A percentile compares a stretch with the other conserved stretches of the same genome.
Evolutionary conservation across 2,113 vertebrate genomes (phyloP).

Genomic region (Centropristis striata): DNA sequence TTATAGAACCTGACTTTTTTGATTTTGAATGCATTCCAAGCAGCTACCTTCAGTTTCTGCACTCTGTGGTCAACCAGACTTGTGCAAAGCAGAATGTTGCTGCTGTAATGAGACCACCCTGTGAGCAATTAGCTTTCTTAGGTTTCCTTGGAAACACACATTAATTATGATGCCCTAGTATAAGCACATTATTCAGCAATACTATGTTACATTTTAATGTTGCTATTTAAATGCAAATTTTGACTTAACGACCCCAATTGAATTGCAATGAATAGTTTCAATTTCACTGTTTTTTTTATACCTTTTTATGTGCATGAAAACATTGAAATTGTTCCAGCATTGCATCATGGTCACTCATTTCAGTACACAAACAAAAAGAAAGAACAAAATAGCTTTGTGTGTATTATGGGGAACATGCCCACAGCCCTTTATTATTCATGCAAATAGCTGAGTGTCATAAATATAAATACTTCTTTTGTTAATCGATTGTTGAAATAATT

Average conservation of each 20-base stretch:
- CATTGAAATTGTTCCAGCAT: slow-evolving; percentile 37
- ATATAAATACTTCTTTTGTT: slow-evolving; percentile 35
- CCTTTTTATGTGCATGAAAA: slow-evolving; percentile 62
- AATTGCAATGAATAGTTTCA: slow-evolving; percentile 73
- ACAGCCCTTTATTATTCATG: slow-evolving; percentile 30
- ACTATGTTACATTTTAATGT: slow-evolving; percentile 76
- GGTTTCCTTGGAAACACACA: slow-evolving; percentile 72
- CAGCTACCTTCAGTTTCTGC: slow-evolving; percentile 10
- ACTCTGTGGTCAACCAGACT: slow-evolving; percentile 47
- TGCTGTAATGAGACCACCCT: slow-evolving; percentile 69
- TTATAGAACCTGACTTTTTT: slow-evolving; percentile 10
- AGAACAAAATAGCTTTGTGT: slow-evolving; percentile 16
- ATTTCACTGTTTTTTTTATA: slow-evolving; percentile 66
- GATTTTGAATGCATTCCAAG: slow-evolving; percentile 28
- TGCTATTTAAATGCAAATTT: slow-evolving; percentile 85
- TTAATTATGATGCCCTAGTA: slow-evolving; percentile 78
- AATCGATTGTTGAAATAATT: slow-evolving; percentile 38
- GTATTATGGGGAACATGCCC: slow-evolving; percentile 4
- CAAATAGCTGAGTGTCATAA: slow-evolving; percentile 27
- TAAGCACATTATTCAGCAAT: slow-evolving; percentile 76
- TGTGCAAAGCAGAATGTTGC: slow-evolving; percentile 16
- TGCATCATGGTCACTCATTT: slow-evolving; percentile 49
- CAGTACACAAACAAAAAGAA: slow-evolving; percentile 3
- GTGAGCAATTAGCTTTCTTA: slow-evolving; percentile 68
- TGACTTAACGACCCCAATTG: slow-evolving; percentile 77